Base-by-base conservation (phyloP, 1,140 invertebrate species). In the Euwallacea fornicatus region DNA sequence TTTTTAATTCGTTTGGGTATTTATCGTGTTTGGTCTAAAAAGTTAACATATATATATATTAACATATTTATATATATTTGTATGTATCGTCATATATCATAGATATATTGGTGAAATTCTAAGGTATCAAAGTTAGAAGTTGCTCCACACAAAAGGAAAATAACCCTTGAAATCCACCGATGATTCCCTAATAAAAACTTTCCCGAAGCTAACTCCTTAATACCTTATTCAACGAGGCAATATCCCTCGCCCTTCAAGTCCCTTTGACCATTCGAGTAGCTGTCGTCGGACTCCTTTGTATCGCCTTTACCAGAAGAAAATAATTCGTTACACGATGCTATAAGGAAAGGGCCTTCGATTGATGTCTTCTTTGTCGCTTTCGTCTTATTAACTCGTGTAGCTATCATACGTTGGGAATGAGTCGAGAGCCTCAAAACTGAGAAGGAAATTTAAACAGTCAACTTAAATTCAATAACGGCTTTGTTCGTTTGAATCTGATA, bases 381-480 rank as follows among this genome's bases (percentile, higher is more conserved):
- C 21, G 21, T 33, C 21, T 33, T 33, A 33, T 33, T 33, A 33
- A 33, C 21, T 33, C 21, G 21, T 33, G 21, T 33, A 33, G 21
- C 21, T 33, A 33, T 33, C 21, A 33, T 33, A 33, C 21, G 21
- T 33, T 33, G 21, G 21, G 21, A 33, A 4, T 33, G 4, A 33
- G 21, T 15, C 3, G 50, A 15, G 11, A n/a, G 50, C 11, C 15
- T 15, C 47, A 10, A 50, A 50, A 13, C 47, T 11, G 13, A 50
- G 13, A 11, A 58, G 13, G 13, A 43, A 61, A 61, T 56, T 56
- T 56, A 43, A 61, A 61, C 59, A 42, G 59, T 21, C 42, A 11
- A 41, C 59, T 43, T 61, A 63, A 63, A 63, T 63, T 63, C 42
- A 63, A 60, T 42, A 60, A 42, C 58, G 10, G 8, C 41, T 60